Conservation (phyloP, 2,888 invertebrate genomes). For the Watsonalla binaria region DNA sequence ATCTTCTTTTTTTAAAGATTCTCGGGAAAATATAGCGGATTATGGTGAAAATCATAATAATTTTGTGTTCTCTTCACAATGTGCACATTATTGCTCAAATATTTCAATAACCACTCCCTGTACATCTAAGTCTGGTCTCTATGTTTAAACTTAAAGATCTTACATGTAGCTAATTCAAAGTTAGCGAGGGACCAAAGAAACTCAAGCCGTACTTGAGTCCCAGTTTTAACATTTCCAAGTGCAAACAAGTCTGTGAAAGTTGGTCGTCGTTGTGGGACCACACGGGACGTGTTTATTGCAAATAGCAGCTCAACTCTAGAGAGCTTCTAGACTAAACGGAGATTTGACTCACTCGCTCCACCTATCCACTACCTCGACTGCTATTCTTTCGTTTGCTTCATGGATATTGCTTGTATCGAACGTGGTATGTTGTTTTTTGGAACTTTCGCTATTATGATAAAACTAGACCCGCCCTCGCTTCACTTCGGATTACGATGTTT, state of each 20-base stretch:
- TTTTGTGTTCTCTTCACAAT: too few species aligned
- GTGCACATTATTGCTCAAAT: not conserved
- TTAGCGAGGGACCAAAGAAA: constrained; percentile 42
- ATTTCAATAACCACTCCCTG: not conserved
- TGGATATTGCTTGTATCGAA: constrained; percentile 37
- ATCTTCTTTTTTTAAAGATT: too few species aligned
- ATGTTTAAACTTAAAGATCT: constrained; percentile 19
- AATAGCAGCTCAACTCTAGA: constrained; percentile 49
- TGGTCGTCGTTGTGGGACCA: constrained; percentile 45
- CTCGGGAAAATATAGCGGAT: too few species aligned
- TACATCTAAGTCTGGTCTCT: not conserved
- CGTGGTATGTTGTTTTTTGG: too few species aligned
- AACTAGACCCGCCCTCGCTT: too few species aligned
- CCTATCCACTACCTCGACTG: constrained; percentile 6
- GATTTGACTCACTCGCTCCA: constrained; percentile 25
- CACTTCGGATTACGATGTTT: too few species aligned
- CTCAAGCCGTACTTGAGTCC: constrained; percentile 41
- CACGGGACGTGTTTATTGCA: constrained; percentile 64
- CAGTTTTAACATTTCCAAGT: constrained; percentile 57
- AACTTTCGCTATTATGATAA: too few species aligned
- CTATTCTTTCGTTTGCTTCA: constrained; percentile 45
- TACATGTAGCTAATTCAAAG: constrained; percentile 42
- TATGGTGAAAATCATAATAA: too few species aligned
- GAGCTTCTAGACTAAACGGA: constrained; percentile 30
- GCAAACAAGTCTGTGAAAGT: constrained; percentile 58